These are phyloP conservation scores for Rousettus leschenaultii DNA, from an alignment of 2,113 vertebrate species.

Conservation along the genomic window DNA sequence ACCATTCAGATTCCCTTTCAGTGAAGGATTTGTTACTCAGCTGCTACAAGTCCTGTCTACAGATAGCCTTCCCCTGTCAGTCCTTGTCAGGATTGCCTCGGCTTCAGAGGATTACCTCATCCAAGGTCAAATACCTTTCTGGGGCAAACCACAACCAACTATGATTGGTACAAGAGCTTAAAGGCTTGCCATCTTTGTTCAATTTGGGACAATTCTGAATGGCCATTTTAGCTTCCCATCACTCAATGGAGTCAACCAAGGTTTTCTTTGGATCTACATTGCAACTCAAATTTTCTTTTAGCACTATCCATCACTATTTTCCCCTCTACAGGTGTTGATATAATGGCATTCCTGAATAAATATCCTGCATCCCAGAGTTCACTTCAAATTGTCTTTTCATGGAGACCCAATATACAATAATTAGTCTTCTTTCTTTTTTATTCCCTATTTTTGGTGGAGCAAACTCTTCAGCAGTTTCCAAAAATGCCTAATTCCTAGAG, in stretches of 20 bases:
- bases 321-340: neutral
- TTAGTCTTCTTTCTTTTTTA: neutral
- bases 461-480: neutral
- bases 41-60: neutral
- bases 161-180: neutral
- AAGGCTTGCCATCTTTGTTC: neutral
- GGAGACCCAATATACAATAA: neutral
- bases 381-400: neutral
- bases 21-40: neutral
- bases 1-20: neutral
- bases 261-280: neutral
- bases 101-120: neutral
- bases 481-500: neutral
- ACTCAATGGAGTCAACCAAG: neutral
- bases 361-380: neutral
- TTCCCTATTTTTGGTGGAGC: neutral
- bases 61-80: neutral
- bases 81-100: neutral
- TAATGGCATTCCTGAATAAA: neutral
- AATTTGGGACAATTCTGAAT: neutral
- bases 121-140: neutral
- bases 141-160: neutral
- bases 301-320: neutral
- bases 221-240: neutral
- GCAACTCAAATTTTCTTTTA: neutral